Evolutionary conservation across 2,113 vertebrate species (phyloP).

Genomic region (Stomatorhinus ivindoensis): DNA sequence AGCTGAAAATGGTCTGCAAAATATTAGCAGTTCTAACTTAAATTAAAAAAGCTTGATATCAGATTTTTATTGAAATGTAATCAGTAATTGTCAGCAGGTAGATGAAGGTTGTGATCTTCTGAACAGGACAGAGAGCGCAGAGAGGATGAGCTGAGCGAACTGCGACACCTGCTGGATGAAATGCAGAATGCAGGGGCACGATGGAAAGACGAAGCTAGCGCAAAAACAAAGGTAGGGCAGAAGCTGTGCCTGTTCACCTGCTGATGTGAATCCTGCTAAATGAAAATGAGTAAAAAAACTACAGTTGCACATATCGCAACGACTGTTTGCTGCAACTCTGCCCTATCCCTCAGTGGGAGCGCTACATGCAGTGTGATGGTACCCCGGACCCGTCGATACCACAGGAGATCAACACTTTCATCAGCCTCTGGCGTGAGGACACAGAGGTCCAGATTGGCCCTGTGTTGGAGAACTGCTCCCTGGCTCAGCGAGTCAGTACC

Average conservation of each 20-base stretch:
- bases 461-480: constrained; percentile 62
- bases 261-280: background rate
- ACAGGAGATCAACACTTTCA: constrained; percentile 77
- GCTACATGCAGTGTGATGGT: constrained; percentile 71
- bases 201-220: constrained; percentile 52
- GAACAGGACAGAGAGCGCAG: constrained; percentile 63
- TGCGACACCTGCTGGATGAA: constrained; percentile 57
- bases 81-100: background rate
- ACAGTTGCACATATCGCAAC: no score
- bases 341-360: constrained; percentile 70
- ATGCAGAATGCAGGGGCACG: constrained; percentile 59
- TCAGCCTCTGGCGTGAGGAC: constrained; percentile 76
- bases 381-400: constrained; percentile 72
- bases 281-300: background rate
- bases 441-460: constrained; percentile 50
- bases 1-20: background rate
- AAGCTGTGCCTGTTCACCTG: background rate
- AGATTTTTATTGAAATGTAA: background rate
- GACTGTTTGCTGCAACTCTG: background rate
- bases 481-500: constrained; percentile 66
- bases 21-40: background rate
- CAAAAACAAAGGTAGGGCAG: constrained; percentile 56
- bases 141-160: constrained; percentile 67
- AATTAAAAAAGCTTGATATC: background rate
- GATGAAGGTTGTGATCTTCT: background rate